phyloP scores from a whole-genome alignment of 2,888 invertebrate species.

The Archips crataeganus region DNA sequence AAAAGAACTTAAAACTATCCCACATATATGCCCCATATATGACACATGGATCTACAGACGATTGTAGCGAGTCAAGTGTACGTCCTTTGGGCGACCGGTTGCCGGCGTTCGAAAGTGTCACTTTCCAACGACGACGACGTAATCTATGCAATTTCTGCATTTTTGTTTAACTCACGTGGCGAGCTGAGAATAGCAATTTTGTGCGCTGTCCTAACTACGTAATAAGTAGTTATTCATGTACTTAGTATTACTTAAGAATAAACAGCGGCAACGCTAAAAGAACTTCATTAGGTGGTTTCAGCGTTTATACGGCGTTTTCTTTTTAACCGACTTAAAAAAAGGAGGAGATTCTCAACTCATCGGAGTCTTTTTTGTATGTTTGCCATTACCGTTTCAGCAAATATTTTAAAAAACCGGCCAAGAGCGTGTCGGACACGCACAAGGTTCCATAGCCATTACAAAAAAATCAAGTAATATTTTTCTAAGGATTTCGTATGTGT shows the following conservation, averaged over 20 bases:
- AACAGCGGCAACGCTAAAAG: background rate
- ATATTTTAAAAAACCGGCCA: no score
- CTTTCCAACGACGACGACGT: conserved; percentile 67
- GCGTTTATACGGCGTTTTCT: no score
- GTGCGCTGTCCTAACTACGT: background rate
- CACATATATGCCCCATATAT: no score
- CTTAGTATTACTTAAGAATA: conserved; percentile 6
- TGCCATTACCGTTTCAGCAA: no score
- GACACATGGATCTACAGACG: conserved; percentile 12
- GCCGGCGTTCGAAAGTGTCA: conserved; percentile 60
- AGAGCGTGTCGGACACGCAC: no score
- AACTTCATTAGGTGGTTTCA: background rate
- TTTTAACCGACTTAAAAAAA: no score
- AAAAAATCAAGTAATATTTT: no score
- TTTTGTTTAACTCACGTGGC: conserved; percentile 34
- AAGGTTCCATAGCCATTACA: no score
- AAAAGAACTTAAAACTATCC: no score
- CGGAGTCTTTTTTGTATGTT: no score
- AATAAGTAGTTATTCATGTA: conserved; percentile 3
- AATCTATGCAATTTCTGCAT: conserved; percentile 49
- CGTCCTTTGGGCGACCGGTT: conserved; percentile 51
- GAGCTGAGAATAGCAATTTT: conserved; percentile 36
- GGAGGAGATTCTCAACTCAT: no score
- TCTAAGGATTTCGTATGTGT: no score
- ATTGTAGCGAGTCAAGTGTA: conserved; percentile 24